phyloP scores from a whole-genome alignment of 2,797 vertebrate species.

The Alcedo quadribrachys region DNA sequence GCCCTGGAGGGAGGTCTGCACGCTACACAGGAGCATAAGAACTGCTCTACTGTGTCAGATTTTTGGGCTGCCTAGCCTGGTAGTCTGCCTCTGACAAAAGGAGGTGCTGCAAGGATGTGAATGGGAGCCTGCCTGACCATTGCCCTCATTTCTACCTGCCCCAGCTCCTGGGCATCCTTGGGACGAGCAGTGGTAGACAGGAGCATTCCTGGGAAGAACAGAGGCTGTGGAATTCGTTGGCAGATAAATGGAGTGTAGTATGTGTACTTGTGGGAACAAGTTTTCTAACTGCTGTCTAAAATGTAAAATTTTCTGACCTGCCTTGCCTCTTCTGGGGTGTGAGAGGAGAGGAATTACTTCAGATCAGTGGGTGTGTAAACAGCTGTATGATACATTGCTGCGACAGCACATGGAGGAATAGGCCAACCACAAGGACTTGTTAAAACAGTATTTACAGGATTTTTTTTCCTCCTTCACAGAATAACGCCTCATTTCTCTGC shows the following conservation, averaged over 20 bases:
- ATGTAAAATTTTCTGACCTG: neutral
- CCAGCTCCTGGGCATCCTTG: neutral
- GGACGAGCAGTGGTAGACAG: fast-evolving
- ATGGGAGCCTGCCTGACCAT: neutral
- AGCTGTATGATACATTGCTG: neutral
- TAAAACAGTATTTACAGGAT: conserved; percentile 18
- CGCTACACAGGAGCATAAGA: neutral
- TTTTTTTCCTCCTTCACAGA: neutral
- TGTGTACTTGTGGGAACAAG: neutral
- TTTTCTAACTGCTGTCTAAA: neutral
- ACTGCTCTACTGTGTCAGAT: neutral
- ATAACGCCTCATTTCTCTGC: conserved; percentile 10
- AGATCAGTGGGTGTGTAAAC: conserved; percentile 19
- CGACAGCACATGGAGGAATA: conserved; percentile 3
- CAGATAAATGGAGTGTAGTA: neutral
- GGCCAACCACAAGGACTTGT: neutral
- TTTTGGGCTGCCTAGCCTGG: neutral
- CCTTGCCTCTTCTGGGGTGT: neutral
- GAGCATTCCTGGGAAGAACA: neutral
- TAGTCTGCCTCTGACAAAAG: neutral
- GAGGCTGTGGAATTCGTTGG: neutral
- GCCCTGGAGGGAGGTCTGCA: neutral
- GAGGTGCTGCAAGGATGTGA: neutral
- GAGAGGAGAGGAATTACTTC: neutral
- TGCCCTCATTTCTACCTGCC: neutral